Evolutionary conservation across 2,888 invertebrate genomes (phyloP), one percentile per base, ranked within the genome.

Genomic region (Cacoxenus indagator): DNA sequence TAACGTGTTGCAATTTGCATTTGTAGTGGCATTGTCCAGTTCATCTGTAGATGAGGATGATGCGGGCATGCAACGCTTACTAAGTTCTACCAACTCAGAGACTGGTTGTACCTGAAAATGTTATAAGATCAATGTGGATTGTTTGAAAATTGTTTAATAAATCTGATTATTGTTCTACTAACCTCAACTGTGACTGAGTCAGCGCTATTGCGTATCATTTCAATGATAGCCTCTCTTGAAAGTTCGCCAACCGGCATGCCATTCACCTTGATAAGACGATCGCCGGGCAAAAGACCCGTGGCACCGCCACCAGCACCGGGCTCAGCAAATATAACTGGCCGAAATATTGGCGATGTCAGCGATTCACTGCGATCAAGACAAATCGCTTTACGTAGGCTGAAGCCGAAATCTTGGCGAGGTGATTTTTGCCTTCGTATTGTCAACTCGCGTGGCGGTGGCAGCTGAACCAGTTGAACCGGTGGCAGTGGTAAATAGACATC

Each of bases 241-340:
- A 94, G 92, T 67, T 93, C 94, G 85, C 95, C 95, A 0, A 98
- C 97, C 72, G 93, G 91, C 27, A 93, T 91, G 27, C 94, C 94
- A 85, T 98, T 97, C 37, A 98, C 96, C 90, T 96, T 96, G 76
- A 98, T 89, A 29, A 98, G 91, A 78, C 96, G 92, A 89, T 98
- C 98, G 4, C 98, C 98, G n/a, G 98, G 98, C 69, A 98, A 89
- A 26, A 98, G 90, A 4, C 97, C 96, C 6, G 95, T 96, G 82
- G 92, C 92, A 78, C 91, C 90, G 75, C 91, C 90, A 70, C 94
- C 91, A 11, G 93, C 92, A 11, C 96, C 96, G 0, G 97, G 97
- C 86, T 97, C 97, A 11, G 97, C 97, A 84, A 97, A 93, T 75
- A 96, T 95, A 26, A 96, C 96, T 67, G 94, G 87, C 68, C 85